These are phyloP conservation scores for Champsocephalus gunnari DNA, from an alignment of 2,797 vertebrate genomes.

Conservation along the genomic window DNA sequence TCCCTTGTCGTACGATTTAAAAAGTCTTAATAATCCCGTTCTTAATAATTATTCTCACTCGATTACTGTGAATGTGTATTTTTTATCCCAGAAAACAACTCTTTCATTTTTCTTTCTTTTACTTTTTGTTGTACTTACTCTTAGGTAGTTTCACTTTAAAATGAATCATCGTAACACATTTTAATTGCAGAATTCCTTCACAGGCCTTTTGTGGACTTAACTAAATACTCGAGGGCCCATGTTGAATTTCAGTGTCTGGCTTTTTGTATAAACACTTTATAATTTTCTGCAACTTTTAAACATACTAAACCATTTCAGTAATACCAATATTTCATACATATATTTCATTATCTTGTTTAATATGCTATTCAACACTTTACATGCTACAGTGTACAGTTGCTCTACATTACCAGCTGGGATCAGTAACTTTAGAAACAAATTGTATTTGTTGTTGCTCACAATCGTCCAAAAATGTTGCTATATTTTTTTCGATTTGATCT, in stretches of 20 bases:
- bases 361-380: slow-evolving; percentile 17
- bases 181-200: slow-evolving; percentile 17
- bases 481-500: not conserved
- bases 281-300: slow-evolving; percentile 5
- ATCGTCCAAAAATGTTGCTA: slow-evolving; percentile 1
- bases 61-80: not conserved
- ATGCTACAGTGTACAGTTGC: not conserved
- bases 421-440: slow-evolving; percentile 5
- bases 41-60: not conserved
- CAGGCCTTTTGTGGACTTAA: slow-evolving; percentile 10
- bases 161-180: slow-evolving; percentile 11
- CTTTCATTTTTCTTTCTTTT: not conserved
- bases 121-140: slow-evolving; percentile 3
- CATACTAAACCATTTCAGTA: not conserved
- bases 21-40: not conserved
- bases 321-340: slow-evolving; percentile 2
- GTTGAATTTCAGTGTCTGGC: not conserved
- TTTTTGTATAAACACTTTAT: slow-evolving; percentile 15
- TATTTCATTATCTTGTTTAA: slow-evolving; percentile 19
- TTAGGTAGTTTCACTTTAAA: slow-evolving; percentile 6
- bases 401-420: slow-evolving; percentile 26
- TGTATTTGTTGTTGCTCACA: slow-evolving; percentile 1
- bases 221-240: not conserved
- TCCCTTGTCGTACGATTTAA: not conserved
- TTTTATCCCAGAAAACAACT: not conserved